Evolutionary conservation across 2,113 vertebrate genomes (phyloP).

Genomic region (Polypterus bichir): DNA sequence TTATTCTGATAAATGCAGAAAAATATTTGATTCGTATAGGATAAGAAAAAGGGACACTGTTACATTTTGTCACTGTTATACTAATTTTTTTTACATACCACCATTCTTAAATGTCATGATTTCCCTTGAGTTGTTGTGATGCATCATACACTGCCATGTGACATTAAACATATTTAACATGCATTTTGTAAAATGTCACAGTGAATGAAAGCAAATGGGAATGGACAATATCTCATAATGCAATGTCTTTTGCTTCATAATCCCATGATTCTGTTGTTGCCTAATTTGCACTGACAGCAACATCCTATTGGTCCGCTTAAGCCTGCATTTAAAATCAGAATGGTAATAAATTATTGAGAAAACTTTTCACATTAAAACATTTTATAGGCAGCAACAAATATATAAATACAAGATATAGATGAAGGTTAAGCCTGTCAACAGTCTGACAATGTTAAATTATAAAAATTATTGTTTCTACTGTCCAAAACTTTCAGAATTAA

Average conservation of each 20-base stretch:
- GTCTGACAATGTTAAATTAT: no score
- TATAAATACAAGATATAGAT: no score
- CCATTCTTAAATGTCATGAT: not conserved
- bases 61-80: slow-evolving; percentile 58
- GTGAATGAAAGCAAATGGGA: slow-evolving; percentile 42
- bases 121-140: slow-evolving; percentile 4
- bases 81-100: slow-evolving; percentile 37
- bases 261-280: slow-evolving; percentile 41
- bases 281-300: slow-evolving; percentile 55
- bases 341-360: slow-evolving; percentile 28
- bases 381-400: no score
- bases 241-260: slow-evolving; percentile 37
- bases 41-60: slow-evolving; percentile 37
- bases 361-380: slow-evolving; percentile 15
- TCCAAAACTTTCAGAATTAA: no score
- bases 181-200: slow-evolving; percentile 47
- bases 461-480: no score
- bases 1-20: no score
- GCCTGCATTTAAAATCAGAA: slow-evolving; percentile 21
- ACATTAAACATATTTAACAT: slow-evolving; percentile 26
- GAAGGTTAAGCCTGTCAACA: no score
- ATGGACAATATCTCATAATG: slow-evolving; percentile 42
- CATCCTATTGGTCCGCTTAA: slow-evolving; percentile 26
- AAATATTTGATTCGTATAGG: not conserved
- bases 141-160: not conserved